Evolutionary conservation across 2,113 vertebrate genomes (phyloP).

Genomic region (Aptenodytes patagonicus): DNA sequence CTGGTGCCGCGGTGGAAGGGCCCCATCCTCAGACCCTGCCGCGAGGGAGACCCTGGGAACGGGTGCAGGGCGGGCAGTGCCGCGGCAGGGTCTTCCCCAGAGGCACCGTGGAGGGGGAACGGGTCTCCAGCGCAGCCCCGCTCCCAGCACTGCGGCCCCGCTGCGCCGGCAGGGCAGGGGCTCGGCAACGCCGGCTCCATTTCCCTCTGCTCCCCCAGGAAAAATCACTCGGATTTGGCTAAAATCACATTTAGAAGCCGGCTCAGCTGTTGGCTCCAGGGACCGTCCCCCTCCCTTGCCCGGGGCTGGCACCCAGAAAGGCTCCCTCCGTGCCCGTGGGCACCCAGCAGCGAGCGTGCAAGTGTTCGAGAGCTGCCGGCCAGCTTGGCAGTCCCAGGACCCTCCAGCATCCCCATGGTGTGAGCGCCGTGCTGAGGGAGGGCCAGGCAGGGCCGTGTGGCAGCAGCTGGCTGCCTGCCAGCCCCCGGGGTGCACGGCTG

Average conservation of each 20-base stretch:
- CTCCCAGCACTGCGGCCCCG: not conserved
- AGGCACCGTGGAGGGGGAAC: not conserved
- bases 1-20: not conserved
- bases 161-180: fast-evolving
- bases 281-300: fast-evolving
- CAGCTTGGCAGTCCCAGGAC: not conserved
- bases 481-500: not conserved
- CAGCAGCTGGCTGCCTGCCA: not conserved
- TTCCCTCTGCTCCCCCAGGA: not conserved
- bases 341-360: not conserved
- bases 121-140: not conserved
- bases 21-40: fast-evolving
- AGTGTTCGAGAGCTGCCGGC: not conserved
- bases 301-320: not conserved
- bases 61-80: not conserved
- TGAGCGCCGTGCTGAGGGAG: fast-evolving
- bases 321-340: not conserved
- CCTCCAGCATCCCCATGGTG: not conserved
- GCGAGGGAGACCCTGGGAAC: fast-evolving
- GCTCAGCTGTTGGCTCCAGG: not conserved
- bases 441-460: not conserved
- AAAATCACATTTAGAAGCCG: not conserved
- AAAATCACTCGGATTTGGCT: not conserved
- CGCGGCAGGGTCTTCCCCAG: not conserved
- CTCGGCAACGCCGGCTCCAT: fast-evolving